These are phyloP conservation scores for Galaxias olidus DNA, from an alignment of 2,797 vertebrate genomes.

Conservation along the genomic window DNA sequence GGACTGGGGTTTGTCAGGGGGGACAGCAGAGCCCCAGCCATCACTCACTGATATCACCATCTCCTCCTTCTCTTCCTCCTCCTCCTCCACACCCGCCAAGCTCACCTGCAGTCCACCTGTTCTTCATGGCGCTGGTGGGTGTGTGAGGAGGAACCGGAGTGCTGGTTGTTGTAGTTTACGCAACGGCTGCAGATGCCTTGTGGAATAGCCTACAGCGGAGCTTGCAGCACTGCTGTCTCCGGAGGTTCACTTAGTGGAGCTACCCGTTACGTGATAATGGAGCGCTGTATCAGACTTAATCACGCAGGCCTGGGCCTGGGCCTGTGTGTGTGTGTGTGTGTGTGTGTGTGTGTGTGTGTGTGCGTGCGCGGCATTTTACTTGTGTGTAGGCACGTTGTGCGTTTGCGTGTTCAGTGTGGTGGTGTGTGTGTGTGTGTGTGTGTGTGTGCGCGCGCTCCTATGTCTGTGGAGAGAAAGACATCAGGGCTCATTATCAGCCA, in stretches of 20 bases:
- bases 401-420: neutral
- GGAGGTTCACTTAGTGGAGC: too few relatives aligned
- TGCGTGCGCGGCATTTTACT: slow-evolving; percentile 13
- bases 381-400: slow-evolving; percentile 10
- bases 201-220: slow-evolving; percentile 24
- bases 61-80: slow-evolving; percentile 6
- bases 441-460: too few relatives aligned
- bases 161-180: neutral
- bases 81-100: slow-evolving; percentile 28
- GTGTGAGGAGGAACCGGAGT: too few relatives aligned
- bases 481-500: slow-evolving; percentile 53
- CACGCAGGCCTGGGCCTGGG: too few relatives aligned
- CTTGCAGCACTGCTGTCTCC: slow-evolving; percentile 9
- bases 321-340: neutral
- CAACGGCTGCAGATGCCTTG: slow-evolving; percentile 15
- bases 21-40: too few relatives aligned
- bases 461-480: slow-evolving; percentile 43
- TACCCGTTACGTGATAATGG: too few relatives aligned
- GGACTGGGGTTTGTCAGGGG: neutral
- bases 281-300: too few relatives aligned
- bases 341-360: slow-evolving; percentile 14
- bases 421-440: neutral
- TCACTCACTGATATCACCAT: neutral
- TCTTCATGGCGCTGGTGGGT: slow-evolving; percentile 13
- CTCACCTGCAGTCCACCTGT: slow-evolving; percentile 57